Evolutionary conservation across 2,888 invertebrate genomes (phyloP).

Genomic region (Drosophila anceps): DNA sequence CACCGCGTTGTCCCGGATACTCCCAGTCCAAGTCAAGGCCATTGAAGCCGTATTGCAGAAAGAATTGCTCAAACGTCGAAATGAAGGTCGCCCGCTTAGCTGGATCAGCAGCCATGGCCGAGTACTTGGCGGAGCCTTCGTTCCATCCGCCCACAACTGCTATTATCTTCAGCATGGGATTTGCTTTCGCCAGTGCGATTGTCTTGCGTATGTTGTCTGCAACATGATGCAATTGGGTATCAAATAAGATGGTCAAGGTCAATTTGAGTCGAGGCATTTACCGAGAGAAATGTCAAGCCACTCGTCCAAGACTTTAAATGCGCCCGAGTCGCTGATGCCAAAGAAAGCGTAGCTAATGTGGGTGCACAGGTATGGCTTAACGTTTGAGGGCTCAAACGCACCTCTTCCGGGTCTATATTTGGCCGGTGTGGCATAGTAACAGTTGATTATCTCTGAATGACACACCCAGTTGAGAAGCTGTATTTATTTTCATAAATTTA

Average conservation of each 20-base stretch:
- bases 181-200: neutral
- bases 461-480: neutral
- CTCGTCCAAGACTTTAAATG: neutral
- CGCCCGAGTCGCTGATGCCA: neutral
- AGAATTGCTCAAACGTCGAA: neutral
- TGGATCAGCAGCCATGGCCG: neutral
- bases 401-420: conserved; percentile 52
- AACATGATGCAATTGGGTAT: neutral
- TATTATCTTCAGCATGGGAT: neutral
- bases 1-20: neutral
- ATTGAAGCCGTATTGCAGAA: neutral
- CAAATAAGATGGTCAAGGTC: neutral
- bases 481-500: too few species aligned
- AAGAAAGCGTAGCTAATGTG: conserved; percentile 1
- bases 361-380: neutral
- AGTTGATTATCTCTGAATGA: conserved; percentile 68
- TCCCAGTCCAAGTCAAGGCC: conserved; percentile 8
- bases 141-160: conserved; percentile 9
- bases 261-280: neutral
- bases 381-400: neutral
- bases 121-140: neutral
- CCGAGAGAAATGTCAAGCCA: neutral
- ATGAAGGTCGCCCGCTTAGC: neutral
- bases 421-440: conserved; percentile 78
- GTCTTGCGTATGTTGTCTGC: neutral